Conservation (phyloP, 2,888 invertebrate species). For the Parnassius glacialis region DNA sequence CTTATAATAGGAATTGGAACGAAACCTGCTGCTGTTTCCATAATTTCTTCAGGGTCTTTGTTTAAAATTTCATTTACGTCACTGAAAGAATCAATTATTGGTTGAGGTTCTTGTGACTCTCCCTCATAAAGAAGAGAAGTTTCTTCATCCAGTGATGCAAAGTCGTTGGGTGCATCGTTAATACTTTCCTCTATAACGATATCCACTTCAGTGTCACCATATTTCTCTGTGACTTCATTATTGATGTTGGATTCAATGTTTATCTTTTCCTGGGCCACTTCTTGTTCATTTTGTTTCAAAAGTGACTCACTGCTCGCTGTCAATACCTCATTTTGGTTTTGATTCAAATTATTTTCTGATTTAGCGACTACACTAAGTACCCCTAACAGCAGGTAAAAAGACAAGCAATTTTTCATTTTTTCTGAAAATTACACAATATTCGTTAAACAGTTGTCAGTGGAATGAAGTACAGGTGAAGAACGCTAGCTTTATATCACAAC, state of each 20-base stretch:
- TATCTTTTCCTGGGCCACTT: slow-evolving; percentile 36
- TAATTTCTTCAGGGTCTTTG: slow-evolving; percentile 57
- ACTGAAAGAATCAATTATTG: slow-evolving; percentile 31
- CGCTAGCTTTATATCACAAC: slow-evolving; percentile 53
- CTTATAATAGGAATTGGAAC: slow-evolving; percentile 55
- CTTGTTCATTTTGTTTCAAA: slow-evolving; percentile 35
- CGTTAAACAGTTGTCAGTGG: slow-evolving; percentile 31
- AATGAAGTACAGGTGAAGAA: slow-evolving; percentile 20
- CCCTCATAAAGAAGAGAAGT: slow-evolving; percentile 17
- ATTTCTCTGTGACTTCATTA: slow-evolving; percentile 30
- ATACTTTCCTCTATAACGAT: slow-evolving; percentile 52
- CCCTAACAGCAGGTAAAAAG: slow-evolving; percentile 49
- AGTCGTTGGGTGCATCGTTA: slow-evolving; percentile 31
- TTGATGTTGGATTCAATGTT: slow-evolving; percentile 30
- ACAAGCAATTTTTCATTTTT: slow-evolving; percentile 55
- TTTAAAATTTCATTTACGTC: slow-evolving; percentile 43
- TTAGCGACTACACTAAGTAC: slow-evolving; percentile 46
- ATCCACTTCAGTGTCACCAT: slow-evolving; percentile 42
- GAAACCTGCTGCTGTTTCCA: slow-evolving; percentile 68
- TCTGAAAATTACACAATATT: slow-evolving; percentile 48
- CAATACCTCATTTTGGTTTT: slow-evolving; percentile 37
- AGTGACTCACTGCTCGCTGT: slow-evolving; percentile 44
- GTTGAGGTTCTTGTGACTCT: slow-evolving; percentile 30
- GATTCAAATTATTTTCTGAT: slow-evolving; percentile 40
- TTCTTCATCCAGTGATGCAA: slow-evolving; percentile 30